Conservation (phyloP, 2,888 invertebrate genomes). For the Glyphotaelius pellucidus region DNA sequence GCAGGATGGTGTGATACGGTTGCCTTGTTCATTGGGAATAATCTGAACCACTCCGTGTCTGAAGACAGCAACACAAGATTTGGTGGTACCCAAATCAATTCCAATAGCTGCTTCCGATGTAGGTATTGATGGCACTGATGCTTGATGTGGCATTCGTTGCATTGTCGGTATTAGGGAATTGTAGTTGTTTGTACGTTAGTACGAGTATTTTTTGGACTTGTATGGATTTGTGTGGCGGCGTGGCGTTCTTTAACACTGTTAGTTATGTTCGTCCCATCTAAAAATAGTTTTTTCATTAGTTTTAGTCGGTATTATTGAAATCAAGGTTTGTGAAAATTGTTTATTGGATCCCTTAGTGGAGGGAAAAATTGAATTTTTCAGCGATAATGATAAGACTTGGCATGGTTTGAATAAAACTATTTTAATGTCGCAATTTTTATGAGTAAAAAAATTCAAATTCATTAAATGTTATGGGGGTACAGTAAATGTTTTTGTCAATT, state of each 20-base stretch:
- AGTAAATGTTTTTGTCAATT: too few relatives aligned
- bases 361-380: too few relatives aligned
- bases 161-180: background rate
- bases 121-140: constrained; percentile 71
- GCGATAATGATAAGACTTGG: too few relatives aligned
- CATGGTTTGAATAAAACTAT: too few relatives aligned
- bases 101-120: constrained; percentile 91
- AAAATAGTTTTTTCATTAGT: background rate
- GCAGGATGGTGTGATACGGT: constrained; percentile 91
- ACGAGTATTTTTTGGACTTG: background rate
- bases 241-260: background rate
- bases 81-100: constrained; percentile 97
- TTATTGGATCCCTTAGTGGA: too few relatives aligned
- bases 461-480: too few relatives aligned
- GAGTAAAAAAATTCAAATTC: too few relatives aligned
- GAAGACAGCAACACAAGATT: constrained; percentile 96
- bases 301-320: background rate
- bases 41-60: constrained; percentile 94
- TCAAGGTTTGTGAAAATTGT: too few relatives aligned
- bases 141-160: background rate
- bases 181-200: background rate
- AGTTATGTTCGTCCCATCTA: background rate
- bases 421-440: too few relatives aligned
- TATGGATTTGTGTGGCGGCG: background rate
- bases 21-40: constrained; percentile 94